phyloP scores from a whole-genome alignment of 2,888 invertebrate genomes.

The Amiota minor region DNA sequence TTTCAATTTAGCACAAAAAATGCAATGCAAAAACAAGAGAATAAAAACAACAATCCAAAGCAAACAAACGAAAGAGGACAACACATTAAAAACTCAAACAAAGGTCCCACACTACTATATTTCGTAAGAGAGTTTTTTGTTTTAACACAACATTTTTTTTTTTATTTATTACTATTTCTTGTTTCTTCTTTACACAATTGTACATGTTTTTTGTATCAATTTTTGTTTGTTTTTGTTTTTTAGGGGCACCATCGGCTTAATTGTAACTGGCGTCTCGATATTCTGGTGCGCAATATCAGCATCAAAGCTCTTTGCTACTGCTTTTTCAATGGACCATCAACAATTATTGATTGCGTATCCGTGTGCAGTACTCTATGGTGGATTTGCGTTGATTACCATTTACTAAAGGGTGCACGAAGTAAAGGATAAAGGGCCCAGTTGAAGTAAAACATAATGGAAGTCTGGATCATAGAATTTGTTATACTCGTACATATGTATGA shows the following conservation, averaged over 20 bases:
- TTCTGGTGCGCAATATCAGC: constrained; percentile 85
- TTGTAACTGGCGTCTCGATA: constrained; percentile 77
- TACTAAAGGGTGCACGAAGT: constrained; percentile 62
- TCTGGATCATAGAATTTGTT: too few species aligned
- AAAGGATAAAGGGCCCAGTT: neutral
- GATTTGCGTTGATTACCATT: constrained; percentile 84
- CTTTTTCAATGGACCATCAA: constrained; percentile 83
- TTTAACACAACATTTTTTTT: constrained; percentile 22
- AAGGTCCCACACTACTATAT: too few species aligned
- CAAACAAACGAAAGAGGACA: neutral
- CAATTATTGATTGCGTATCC: constrained; percentile 83
- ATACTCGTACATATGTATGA: too few species aligned
- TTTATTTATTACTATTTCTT: constrained; percentile 34
- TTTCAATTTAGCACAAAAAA: neutral
- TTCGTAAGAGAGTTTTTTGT: constrained; percentile 4
- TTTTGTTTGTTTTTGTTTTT: constrained; percentile 29
- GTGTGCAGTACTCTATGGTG: constrained; percentile 84
- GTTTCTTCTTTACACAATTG: constrained; percentile 29
- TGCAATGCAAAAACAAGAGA: neutral
- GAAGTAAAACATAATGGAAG: too few species aligned
- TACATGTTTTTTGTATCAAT: constrained; percentile 6
- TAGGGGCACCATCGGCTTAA: constrained; percentile 76
- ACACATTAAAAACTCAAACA: neutral
- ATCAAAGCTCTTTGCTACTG: constrained; percentile 85
- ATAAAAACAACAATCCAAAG: neutral